Conservation (phyloP, 2,888 invertebrate species). For the Heliconius aoede region DNA sequence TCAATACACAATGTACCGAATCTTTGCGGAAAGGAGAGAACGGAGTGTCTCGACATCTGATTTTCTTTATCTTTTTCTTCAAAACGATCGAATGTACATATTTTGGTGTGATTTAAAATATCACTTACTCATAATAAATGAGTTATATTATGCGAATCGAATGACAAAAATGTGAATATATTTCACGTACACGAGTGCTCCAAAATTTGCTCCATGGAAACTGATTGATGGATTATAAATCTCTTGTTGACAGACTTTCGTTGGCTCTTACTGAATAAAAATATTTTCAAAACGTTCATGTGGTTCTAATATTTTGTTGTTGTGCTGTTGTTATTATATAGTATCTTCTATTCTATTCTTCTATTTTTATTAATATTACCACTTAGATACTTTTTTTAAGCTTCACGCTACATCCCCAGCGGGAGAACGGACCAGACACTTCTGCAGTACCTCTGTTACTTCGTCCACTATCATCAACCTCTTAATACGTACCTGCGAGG, state of each 20-base stretch:
- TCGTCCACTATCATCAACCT: too few species aligned
- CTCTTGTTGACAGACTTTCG: conserved; percentile 23
- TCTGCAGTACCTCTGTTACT: too few species aligned
- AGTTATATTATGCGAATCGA: conserved; percentile 17
- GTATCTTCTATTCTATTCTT: too few species aligned
- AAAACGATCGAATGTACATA: neutral
- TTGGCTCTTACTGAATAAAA: conserved; percentile 6
- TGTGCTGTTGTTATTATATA: neutral
- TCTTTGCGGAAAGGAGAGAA: neutral
- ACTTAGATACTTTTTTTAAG: too few species aligned
- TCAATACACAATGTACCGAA: neutral
- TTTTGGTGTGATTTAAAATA: conserved; percentile 6
- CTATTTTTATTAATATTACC: too few species aligned
- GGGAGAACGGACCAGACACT: too few species aligned
- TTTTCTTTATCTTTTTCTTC: neutral
- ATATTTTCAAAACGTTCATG: neutral
- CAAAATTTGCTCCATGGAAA: conserved; percentile 16
- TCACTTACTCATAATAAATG: conserved; percentile 5
- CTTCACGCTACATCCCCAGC: too few species aligned
- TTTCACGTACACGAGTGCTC: conserved; percentile 2
- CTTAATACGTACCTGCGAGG: too few species aligned
- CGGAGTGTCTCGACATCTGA: neutral
- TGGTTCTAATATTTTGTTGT: neutral
- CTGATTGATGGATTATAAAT: conserved; percentile 29
- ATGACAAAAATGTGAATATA: conserved; percentile 12